Evolutionary conservation across 2,113 vertebrate genomes (phyloP), one percentile per base, ranked within the genome.

Genomic region (Cettia cetti): DNA sequence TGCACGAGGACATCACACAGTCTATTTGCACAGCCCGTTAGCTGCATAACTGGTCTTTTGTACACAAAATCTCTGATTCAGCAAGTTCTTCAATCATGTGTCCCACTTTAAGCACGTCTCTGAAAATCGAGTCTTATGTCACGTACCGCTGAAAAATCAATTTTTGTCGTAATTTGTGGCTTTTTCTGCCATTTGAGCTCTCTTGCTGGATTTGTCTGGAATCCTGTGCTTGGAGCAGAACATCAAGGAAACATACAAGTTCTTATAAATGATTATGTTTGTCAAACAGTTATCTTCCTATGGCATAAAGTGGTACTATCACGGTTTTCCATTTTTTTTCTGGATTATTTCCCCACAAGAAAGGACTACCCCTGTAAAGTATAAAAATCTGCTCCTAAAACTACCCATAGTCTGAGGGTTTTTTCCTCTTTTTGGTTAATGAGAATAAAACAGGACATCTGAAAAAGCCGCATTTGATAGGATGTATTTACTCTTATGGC

Each of bases 31-130:
- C 91, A 94, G 93, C 82, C 91, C 0, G 23, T 72, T 79, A 72
- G 94, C 95, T 92, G 94, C 93, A 85, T 85, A 97, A 79, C 89
- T 82, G 86, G 52, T 60, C 91, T 91, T 96, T 92, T 96, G 95
- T 92, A 72, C 74, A 89, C 89, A 45, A 82, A 89, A 82, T 75
- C 77, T 96, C 94, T 96, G 95, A 94, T 91, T 97, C 96, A 96
- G 93, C 93, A 92, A 82, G 84, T 92, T 78, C 74, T 57, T 95
- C 79, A 95, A 76, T 85, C 81, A 28, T 57, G 81, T 76, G 89
- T 84, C 83, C 70, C 87, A 45, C 81, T 94, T 87, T 11, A 85
- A 56, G 89, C 63, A 61, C 6, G 21, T 42, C 56, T 86, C 52
- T 86, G 92, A 71, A 90, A 86, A 78, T 50, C 0, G 0, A 21